Conservation (phyloP, 2,888 invertebrate genomes). For the Saturnia pavonia region DNA sequence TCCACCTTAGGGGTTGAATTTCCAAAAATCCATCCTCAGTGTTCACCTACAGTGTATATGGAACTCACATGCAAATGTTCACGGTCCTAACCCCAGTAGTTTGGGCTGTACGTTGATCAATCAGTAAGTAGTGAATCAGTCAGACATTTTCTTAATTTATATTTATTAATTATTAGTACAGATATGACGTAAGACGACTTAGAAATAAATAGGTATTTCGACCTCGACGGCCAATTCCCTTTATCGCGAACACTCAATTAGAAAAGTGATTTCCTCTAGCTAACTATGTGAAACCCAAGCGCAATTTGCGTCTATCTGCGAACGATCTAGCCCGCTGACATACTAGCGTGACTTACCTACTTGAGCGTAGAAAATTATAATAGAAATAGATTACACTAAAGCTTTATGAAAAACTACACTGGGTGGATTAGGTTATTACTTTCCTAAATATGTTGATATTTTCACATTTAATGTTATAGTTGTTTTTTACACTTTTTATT, state of each 20-base stretch:
- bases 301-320: conserved; percentile 53
- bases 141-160: no score
- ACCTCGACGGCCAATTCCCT: conserved; percentile 26
- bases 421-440: neutral
- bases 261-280: conserved; percentile 64
- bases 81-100: no score
- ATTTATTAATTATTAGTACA: no score
- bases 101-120: no score
- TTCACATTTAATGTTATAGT: neutral
- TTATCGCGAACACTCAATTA: conserved; percentile 44
- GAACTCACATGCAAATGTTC: no score
- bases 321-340: conserved; percentile 42
- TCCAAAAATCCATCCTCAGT: no score
- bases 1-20: no score
- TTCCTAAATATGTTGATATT: conserved; percentile 2
- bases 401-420: conserved; percentile 5
- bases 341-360: conserved; percentile 55
- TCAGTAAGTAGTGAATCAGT: no score
- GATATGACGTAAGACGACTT: neutral
- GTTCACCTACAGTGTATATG: no score
- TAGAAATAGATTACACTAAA: conserved; percentile 11
- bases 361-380: conserved; percentile 4
- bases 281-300: conserved; percentile 49
- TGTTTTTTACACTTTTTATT: neutral
- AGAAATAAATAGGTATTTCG: neutral